Base-by-base conservation (phyloP, 2,888 invertebrate species). In the Platypus cylindrus region DNA sequence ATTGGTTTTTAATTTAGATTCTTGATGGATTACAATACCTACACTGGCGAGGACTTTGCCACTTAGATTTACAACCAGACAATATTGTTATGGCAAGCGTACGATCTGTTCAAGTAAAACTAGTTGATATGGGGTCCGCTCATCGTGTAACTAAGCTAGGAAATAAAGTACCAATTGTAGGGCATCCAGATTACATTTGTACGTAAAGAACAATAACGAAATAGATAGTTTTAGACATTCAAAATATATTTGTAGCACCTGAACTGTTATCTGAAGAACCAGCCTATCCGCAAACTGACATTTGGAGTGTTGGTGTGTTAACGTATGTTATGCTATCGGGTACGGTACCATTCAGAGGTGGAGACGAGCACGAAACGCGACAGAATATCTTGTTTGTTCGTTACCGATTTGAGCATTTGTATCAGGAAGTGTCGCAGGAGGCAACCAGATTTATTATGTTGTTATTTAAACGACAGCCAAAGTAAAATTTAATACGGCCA, bases 291-390 rank as follows among this genome's bases (percentile, higher is more conserved):
- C 86, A 89, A 59, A 83, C 87, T 3, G 98, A 98, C 63, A 78
- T 97, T 51, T 98, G 97, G 98, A 82, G 87, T 13, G 73, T 97
- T 32, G 97, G 94, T 33, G 87, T 87, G 8, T 66, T 97, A 4
- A 71, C 87, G 1, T 98, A 97, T 65, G 70, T 94, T 26, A 70
- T 98, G 66, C 64, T 98, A 45, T 93, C 93, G 3, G 97, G 95
- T 11, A 78, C 75, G 38, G 82, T 93, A 34, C 93, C 97, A 29
- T 98, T 91, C 76, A 70, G 72, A 39, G 94, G 91, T 3, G 67
- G 66, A 3, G 79, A 80, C 48, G 78, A 81, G 38, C 71, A 76
- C 13, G 93, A 94, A 60, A 90, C 87, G 3, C 75, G 81, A 47
- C 85, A 87, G 60, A 94, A 95, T 63, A 87, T 94, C 51, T 75